Conservation (phyloP, 2,113 vertebrate species). For the Rhinolophus sinicus region DNA sequence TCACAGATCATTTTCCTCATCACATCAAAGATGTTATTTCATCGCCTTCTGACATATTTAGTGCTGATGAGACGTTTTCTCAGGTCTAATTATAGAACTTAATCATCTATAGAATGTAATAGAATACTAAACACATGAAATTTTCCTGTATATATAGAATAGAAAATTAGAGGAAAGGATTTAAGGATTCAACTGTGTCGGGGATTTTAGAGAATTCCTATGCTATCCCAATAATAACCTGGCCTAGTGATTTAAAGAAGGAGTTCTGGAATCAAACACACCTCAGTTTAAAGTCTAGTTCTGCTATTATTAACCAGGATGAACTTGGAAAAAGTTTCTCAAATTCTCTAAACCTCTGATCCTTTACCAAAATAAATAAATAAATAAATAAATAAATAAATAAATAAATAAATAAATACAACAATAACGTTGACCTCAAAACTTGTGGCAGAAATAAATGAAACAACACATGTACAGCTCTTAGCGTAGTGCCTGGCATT, state of each 20-base stretch:
- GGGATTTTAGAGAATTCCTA: background rate
- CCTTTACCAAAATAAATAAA: conserved; percentile 20
- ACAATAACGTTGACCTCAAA: background rate
- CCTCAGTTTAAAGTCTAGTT: conserved; percentile 23
- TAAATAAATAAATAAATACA: conserved; percentile 9
- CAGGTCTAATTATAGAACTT: background rate
- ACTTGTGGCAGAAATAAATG: conserved; percentile 15
- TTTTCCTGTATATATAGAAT: background rate
- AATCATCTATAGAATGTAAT: conserved; percentile 35
- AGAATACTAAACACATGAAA: background rate
- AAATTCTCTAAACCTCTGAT: conserved; percentile 21
- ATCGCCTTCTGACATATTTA: conserved; percentile 26
- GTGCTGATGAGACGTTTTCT: background rate
- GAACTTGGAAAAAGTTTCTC: background rate
- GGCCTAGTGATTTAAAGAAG: background rate
- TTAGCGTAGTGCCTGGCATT: background rate
- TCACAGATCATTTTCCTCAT: background rate
- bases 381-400: conserved; percentile 46
- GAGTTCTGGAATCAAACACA: background rate
- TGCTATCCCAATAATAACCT: background rate
- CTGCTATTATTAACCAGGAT: background rate
- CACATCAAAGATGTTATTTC: background rate
- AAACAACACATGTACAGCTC: background rate
- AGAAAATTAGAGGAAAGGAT: background rate
- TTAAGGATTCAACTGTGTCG: background rate